phyloP scores from a whole-genome alignment of 35 echinoderm and acorn worm species.

The Ptychodera flava region DNA sequence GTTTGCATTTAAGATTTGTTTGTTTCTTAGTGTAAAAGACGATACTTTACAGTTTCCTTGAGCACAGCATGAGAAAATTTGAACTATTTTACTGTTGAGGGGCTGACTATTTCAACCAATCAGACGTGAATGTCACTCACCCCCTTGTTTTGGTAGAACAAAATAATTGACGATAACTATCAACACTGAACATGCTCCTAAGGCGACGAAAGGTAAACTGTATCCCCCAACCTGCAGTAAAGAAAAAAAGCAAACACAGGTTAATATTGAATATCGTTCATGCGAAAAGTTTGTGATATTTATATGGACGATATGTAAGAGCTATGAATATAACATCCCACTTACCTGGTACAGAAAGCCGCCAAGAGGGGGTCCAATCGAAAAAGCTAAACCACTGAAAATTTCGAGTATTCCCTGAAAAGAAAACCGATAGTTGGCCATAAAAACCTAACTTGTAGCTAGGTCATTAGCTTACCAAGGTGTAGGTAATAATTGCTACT shows the following conservation, averaged over 20 bases:
- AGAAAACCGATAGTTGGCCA: not conserved
- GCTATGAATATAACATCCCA: too few species aligned
- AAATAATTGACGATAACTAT: conserved; percentile 36
- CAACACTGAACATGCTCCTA: conserved; percentile 8
- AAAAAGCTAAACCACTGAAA: conserved; percentile 25
- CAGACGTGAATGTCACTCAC: too few species aligned
- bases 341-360: conserved; percentile 41
- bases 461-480: too few species aligned
- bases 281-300: too few species aligned
- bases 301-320: too few species aligned
- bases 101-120: too few species aligned
- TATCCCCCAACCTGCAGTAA: conserved; percentile 38
- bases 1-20: too few species aligned
- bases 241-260: not conserved
- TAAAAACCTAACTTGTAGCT: not conserved
- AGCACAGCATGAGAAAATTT: too few species aligned
- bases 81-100: too few species aligned
- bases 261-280: not conserved
- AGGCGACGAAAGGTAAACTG: conserved; percentile 25
- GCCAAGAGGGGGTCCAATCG: conserved; percentile 33
- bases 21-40: too few species aligned
- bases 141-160: conserved; percentile 22
- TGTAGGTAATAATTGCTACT: too few species aligned
- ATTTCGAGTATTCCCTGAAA: conserved; percentile 26
- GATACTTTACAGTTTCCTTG: too few species aligned